Conservation (phyloP, 2,797 vertebrate species). For the Dendrocincla tyrannina region DNA sequence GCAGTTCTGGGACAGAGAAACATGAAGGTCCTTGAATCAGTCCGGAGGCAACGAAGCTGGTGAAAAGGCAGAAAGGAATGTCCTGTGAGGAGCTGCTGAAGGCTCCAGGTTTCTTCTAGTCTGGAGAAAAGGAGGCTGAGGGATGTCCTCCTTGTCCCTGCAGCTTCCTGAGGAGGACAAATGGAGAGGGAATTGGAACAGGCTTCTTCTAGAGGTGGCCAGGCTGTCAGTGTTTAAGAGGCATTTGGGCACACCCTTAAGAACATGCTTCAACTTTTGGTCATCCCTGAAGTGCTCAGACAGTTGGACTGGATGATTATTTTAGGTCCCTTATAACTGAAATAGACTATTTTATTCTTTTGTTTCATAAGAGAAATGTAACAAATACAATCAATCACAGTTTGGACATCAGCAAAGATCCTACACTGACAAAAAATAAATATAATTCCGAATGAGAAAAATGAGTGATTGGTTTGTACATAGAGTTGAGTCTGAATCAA, state of each 20-base stretch:
- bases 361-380: background rate
- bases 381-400: background rate
- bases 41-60: fast-evolving
- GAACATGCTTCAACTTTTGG: background rate
- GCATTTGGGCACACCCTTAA: background rate
- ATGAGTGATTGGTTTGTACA: background rate
- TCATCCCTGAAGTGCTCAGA: background rate
- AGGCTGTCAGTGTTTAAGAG: background rate
- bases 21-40: fast-evolving
- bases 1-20: background rate
- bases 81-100: background rate
- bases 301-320: background rate
- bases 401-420: background rate
- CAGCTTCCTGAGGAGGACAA: background rate
- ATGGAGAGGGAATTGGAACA: background rate
- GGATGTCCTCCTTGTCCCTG: background rate
- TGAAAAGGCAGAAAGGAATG: background rate
- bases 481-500: background rate
- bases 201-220: background rate
- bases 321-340: background rate
- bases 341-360: background rate
- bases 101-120: background rate
- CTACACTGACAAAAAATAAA: background rate
- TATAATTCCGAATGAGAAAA: background rate
- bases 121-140: background rate